Base-by-base conservation (phyloP, 2,888 invertebrate species). In the Theretra japonica region DNA sequence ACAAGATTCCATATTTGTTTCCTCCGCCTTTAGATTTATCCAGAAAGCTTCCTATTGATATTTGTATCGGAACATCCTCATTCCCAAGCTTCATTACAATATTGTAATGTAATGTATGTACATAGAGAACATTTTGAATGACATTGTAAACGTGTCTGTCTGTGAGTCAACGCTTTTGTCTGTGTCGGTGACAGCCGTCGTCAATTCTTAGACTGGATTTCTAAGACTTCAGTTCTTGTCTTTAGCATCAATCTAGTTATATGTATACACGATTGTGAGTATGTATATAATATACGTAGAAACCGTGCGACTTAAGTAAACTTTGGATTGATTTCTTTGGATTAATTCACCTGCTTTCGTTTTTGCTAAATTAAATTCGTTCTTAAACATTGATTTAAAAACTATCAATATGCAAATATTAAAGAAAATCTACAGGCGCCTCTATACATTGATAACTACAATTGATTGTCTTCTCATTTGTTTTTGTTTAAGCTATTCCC, bases 51-150 rank as follows among this genome's bases (percentile, higher is more conserved):
- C 41, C 65, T 48, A 65, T 65, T 65, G 65, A 65, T 65, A 65
- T 65, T 65, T 65, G 65, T 65, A 70, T 70, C 33, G 11, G 41
- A 77, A 78, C 58, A 58, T 78, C 78, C 83, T 75, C 76, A 79
- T 83, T 83, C 82, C 76, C 81, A 82, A 57, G 77, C 70, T 77
- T 75, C 76, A 79, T 83, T 80, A 78, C 72, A 79, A 79, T 83
- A 65, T 65, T 65, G 41, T 65, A 65, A 82, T 81, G 68, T 74
- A 75, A 77, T 76, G 75, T 76, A 77, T 78, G 74, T 75, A 73
- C 71, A 77, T 78, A 71, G 73, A 72, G 70, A 71, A 62, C 75
- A 72, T 76, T 76, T 80, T 80, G 75, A 79, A 79, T 74, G 73
- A 77, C 73, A 76, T 58, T 71, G 76, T 74, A 73, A 74, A 75